Evolutionary conservation across 2,888 invertebrate genomes (phyloP).

Genomic region (Scrobipalpa costella): DNA sequence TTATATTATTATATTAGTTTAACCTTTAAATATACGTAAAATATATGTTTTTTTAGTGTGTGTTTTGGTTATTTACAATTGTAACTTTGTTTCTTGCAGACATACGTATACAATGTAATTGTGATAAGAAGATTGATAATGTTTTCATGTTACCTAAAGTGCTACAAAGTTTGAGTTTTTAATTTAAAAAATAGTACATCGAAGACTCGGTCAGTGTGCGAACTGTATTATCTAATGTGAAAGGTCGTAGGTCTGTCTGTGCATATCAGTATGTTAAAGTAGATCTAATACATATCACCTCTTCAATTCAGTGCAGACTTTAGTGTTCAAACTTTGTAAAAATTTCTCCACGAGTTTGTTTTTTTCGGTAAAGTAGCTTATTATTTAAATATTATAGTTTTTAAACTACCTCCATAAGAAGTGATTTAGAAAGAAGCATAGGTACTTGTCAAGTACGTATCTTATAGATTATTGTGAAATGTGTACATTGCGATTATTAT

Average conservation of each 20-base stretch:
- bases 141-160: neutral
- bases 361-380: neutral
- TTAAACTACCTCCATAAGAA: neutral
- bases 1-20: too few species aligned
- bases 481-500: too few species aligned
- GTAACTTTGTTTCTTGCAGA: neutral
- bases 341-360: neutral
- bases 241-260: slow-evolving; percentile 42
- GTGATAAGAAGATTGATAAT: neutral
- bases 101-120: neutral
- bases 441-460: too few species aligned
- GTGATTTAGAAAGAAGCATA: too few species aligned
- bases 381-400: neutral
- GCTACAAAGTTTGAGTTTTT: slow-evolving; percentile 7
- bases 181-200: neutral
- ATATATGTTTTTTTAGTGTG: too few species aligned
- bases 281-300: neutral
- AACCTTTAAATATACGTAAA: too few species aligned
- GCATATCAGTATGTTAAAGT: neutral
- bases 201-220: neutral
- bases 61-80: neutral
- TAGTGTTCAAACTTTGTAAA: neutral
- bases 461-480: too few species aligned
- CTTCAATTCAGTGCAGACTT: neutral
- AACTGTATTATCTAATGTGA: slow-evolving; percentile 42